Percentiles rank a stretch among this genome's conserved stretches.
These are phyloP conservation scores for Acleris holmiana DNA, from an alignment of 2,888 invertebrate species.

Conservation along the genomic window DNA sequence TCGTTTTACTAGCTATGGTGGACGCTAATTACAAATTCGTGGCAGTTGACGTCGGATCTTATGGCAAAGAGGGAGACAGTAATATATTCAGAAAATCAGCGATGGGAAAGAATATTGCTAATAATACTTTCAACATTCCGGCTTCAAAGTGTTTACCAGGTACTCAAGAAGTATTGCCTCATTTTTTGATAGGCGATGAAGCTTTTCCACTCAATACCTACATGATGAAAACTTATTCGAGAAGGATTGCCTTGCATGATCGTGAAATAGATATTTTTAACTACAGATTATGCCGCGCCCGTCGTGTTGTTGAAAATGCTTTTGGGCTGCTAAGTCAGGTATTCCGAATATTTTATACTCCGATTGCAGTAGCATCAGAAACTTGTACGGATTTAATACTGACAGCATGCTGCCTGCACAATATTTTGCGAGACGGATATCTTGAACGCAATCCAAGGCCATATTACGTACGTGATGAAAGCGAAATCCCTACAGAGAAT, in stretches of 20 bases:
- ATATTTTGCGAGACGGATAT: no score
- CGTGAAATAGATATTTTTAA: slow-evolving; percentile 1
- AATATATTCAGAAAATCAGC: slow-evolving; percentile 34
- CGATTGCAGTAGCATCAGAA: no score
- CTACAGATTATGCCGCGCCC: slow-evolving; percentile 6
- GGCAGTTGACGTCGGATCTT: slow-evolving; percentile 33
- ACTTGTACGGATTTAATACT: no score
- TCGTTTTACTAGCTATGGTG: slow-evolving; percentile 36
- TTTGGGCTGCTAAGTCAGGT: slow-evolving; percentile 8
- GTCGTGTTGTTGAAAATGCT: slow-evolving; percentile 5
- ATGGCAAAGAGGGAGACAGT: slow-evolving; percentile 37
- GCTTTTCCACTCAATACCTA: neutral
- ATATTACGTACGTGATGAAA: no score
- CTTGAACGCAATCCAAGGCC: no score
- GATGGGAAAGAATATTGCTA: slow-evolving; percentile 14
- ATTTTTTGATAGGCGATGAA: slow-evolving; percentile 2
- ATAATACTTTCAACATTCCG: slow-evolving; percentile 26
- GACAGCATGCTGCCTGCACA: no score
- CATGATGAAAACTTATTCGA: neutral
- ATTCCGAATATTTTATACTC: neutral
- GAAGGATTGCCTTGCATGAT: slow-evolving; percentile 1
- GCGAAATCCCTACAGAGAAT: no score
- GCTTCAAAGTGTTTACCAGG: slow-evolving; percentile 25
- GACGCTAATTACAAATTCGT: slow-evolving; percentile 37
- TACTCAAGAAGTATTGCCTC: slow-evolving; percentile 13